Conservation (phyloP, 1,140 invertebrate species). For the Zaprionus lachaisei region DNA sequence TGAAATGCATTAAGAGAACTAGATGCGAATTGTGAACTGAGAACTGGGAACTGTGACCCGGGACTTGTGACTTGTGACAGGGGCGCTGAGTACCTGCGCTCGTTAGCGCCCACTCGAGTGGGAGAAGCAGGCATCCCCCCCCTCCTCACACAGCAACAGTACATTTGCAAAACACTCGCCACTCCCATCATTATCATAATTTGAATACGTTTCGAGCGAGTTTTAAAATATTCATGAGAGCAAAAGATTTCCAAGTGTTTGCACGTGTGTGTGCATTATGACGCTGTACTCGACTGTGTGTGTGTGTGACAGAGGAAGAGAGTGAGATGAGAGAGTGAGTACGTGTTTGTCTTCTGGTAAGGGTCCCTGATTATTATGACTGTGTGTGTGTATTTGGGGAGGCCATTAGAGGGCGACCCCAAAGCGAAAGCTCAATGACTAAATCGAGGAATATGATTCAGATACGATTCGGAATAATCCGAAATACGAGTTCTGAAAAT, state of each 20-base stretch:
- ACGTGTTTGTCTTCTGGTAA: slow-evolving; percentile 23
- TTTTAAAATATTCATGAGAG: slow-evolving; percentile 79
- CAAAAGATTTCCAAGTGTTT: slow-evolving; percentile 66
- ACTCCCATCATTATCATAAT: slow-evolving; percentile 75
- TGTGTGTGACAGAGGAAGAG: slow-evolving; percentile 40
- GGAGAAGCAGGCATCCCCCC: slow-evolving; percentile 4
- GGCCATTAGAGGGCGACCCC: slow-evolving; percentile 8
- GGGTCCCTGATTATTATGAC: slow-evolving; percentile 53
- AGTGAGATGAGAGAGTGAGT: not conserved
- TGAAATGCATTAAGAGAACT: slow-evolving; percentile 72
- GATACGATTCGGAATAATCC: not conserved
- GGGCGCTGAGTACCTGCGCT: slow-evolving; percentile 60
- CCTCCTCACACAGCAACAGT: slow-evolving; percentile 3
- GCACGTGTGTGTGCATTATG: slow-evolving; percentile 69
- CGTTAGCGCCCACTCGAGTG: slow-evolving; percentile 54
- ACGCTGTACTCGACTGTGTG: slow-evolving; percentile 36
- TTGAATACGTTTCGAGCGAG: slow-evolving; percentile 65
- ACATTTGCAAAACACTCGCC: slow-evolving; percentile 56
- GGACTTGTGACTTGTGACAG: slow-evolving; percentile 56
- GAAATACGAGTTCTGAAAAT: not conserved
- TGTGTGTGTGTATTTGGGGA: slow-evolving; percentile 41
- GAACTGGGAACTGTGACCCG: slow-evolving; percentile 31
- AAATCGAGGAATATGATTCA: slow-evolving; percentile 15
- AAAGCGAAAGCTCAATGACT: slow-evolving; percentile 12
- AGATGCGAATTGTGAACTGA: slow-evolving; percentile 28